Base-by-base conservation (phyloP, 2,888 invertebrate genomes). In the Blastobasis lacticolella region DNA sequence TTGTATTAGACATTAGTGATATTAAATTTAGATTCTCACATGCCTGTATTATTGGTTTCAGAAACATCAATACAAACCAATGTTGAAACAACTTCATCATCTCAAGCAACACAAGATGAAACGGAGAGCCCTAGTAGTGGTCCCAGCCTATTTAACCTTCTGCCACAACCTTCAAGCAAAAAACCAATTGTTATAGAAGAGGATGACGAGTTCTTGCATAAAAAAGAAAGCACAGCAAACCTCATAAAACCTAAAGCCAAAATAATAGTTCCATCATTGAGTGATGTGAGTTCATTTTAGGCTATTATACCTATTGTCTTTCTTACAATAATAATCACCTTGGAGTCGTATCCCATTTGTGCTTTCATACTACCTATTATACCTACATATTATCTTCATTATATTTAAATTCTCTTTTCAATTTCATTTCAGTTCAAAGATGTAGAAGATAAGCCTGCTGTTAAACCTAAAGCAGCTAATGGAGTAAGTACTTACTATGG, bases 221-320 rank as follows among this genome's bases (percentile, higher is more conserved):
- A 92, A 64, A 92, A 90, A 60, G 90, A 88, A 56, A 70, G 69
- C 7, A 67, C 74, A 1, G 51, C 57, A 5, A 73, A 66, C 54
- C 46, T 65, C 50, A 71, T 79, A 56, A 88, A 77, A 75, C 86
- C 82, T 57, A 86, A 91, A 52, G 91, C 92, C 0, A 91, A 90
- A 74, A 94, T 94, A 57, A 89, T 89, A 45, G 90, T 94, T 49
- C 94, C 94, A 1, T 92, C 92, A 1, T 77, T 94, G 5, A 90
- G 88, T 60, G 91, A 93, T 73, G 92, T 91, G 78, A 78, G 80
- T 65, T 45, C 2, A 6, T 36, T 10, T 38, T 8, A 49, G 8
- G 5, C 23, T 49, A 42, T 8, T 9, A 9, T 23, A 23, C 3
- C 23, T n/a, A n/a, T n/a, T n/a, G n/a, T n/a, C n/a, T n/a, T n/a